A percentile compares a stretch with the other conserved stretches of the same genome.
phyloP scores from a whole-genome alignment of 2,888 invertebrate genomes.

The Cheiracanthium punctorium region DNA sequence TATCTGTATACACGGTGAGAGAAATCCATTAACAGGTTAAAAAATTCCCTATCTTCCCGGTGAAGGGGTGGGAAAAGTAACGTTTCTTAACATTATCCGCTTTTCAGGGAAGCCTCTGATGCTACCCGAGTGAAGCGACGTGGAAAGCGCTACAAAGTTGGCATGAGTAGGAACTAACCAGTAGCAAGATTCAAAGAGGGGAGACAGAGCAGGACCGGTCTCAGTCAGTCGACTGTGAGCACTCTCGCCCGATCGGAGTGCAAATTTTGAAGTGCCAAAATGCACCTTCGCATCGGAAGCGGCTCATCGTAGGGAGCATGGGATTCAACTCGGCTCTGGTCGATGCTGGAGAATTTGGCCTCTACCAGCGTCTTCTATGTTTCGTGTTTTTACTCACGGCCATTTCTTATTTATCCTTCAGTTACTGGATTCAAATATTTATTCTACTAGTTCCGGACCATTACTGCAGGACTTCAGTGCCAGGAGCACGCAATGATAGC shows the following conservation, averaged over 20 bases:
- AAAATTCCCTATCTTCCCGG: too few species aligned
- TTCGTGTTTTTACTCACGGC: constrained; percentile 61
- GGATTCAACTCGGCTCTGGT: constrained; percentile 56
- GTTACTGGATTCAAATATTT: constrained; percentile 67
- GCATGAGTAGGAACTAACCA: neutral
- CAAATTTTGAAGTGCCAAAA: neutral
- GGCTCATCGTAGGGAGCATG: constrained; percentile 29
- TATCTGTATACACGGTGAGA: too few species aligned
- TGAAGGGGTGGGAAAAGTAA: too few species aligned
- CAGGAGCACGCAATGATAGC: constrained; percentile 3
- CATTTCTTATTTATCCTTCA: constrained; percentile 45
- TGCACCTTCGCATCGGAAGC: neutral
- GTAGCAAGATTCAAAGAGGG: constrained; percentile 24
- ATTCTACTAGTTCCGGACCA: constrained; percentile 58
- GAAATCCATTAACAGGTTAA: too few species aligned
- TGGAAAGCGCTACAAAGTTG: too few species aligned
- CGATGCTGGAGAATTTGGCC: constrained; percentile 66
- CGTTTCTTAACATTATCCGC: too few species aligned
- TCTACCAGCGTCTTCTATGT: constrained; percentile 55
- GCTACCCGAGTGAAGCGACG: too few species aligned
- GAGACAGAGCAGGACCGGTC: constrained; percentile 38
- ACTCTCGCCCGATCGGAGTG: constrained; percentile 43
- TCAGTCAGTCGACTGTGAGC: constrained; percentile 38
- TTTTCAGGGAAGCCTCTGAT: too few species aligned
- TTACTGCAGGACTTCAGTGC: constrained; percentile 23